Percentiles rank a stretch among this genome's conserved stretches.
These are phyloP conservation scores for Acanthococcus lagerstroemiae DNA, from an alignment of 2,888 invertebrate species.

Conservation along the genomic window DNA sequence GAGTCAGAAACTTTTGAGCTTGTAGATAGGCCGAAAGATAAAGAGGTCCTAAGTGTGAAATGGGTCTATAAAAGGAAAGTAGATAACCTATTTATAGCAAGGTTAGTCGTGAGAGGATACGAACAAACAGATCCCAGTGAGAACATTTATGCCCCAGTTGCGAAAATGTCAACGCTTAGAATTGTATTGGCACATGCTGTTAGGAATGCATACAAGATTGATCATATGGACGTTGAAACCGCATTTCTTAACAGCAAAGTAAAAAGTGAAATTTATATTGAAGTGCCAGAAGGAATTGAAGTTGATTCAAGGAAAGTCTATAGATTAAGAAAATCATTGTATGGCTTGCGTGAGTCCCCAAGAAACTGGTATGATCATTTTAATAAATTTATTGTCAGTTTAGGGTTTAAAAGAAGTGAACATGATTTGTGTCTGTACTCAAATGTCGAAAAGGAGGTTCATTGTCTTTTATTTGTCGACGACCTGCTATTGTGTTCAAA, in stretches of 20 bases:
- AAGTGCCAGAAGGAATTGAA: constrained; percentile 33
- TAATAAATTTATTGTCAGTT: constrained; percentile 32
- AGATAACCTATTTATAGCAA: neutral
- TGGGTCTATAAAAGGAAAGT: neutral
- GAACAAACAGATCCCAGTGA: constrained; percentile 31
- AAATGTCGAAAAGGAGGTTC: too few species aligned
- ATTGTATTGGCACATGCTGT: constrained; percentile 29
- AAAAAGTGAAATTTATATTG: constrained; percentile 32
- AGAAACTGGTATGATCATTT: too few species aligned
- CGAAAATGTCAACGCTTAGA: constrained; percentile 8
- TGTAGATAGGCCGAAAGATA: constrained; percentile 9
- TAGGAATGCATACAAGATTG: constrained; percentile 30
- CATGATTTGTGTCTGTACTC: constrained; percentile 1
- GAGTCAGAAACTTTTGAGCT: neutral
- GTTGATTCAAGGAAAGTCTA: constrained; percentile 33
- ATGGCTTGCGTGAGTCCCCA: constrained; percentile 36
- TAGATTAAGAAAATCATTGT: constrained; percentile 35
- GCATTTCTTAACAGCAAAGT: constrained; percentile 32
- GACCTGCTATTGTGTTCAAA: constrained; percentile 20
- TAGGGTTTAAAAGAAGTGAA: constrained; percentile 30
- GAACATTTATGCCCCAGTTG: constrained; percentile 1
- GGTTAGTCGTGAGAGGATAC: constrained; percentile 17
- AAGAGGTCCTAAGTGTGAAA: neutral
- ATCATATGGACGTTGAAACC: constrained; percentile 34
- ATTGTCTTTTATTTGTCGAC: constrained; percentile 22